phyloP scores from a whole-genome alignment of 1,140 invertebrate species.

The Drosophila ananassae region DNA sequence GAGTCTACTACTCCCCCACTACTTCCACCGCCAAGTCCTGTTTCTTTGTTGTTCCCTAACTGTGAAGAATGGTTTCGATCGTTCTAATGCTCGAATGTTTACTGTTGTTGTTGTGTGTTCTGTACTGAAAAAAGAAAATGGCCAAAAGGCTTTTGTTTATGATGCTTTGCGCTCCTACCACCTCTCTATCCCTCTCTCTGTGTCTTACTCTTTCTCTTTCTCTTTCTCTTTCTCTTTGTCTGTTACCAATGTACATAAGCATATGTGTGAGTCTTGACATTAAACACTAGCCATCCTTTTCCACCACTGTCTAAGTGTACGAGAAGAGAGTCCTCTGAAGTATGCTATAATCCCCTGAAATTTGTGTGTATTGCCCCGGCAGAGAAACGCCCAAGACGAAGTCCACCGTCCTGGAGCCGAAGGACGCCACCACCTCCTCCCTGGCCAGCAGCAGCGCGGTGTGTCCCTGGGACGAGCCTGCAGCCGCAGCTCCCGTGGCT shows the following conservation, averaged over 20 bases:
- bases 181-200: background rate
- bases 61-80: constrained; percentile 39
- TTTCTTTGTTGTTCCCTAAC: constrained; percentile 25
- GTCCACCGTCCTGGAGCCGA: constrained; percentile 70
- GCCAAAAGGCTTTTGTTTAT: constrained; percentile 6
- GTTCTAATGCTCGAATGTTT: constrained; percentile 42
- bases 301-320: constrained; percentile 47
- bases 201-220: constrained; percentile 4
- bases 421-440: constrained; percentile 86
- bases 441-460: constrained; percentile 87
- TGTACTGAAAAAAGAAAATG: constrained; percentile 13
- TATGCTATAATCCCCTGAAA: constrained; percentile 2
- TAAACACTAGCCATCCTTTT: constrained; percentile 37
- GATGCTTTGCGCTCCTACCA: constrained; percentile 11
- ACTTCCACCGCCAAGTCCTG: constrained; percentile 8
- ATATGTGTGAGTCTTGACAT: constrained; percentile 36
- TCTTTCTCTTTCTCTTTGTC: constrained; percentile 7
- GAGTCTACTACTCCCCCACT: constrained; percentile 3
- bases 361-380: background rate
- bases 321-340: background rate
- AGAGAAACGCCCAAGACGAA: constrained; percentile 72
- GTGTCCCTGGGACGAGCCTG: constrained; percentile 88
- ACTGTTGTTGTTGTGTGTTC: constrained; percentile 44
- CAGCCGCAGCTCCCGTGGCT: constrained; percentile 7
- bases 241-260: constrained; percentile 33